A percentile compares a stretch with the other conserved stretches of the same genome.
Conservation (phyloP, 2,797 vertebrate species). For the Cirrhinus molitorella region DNA sequence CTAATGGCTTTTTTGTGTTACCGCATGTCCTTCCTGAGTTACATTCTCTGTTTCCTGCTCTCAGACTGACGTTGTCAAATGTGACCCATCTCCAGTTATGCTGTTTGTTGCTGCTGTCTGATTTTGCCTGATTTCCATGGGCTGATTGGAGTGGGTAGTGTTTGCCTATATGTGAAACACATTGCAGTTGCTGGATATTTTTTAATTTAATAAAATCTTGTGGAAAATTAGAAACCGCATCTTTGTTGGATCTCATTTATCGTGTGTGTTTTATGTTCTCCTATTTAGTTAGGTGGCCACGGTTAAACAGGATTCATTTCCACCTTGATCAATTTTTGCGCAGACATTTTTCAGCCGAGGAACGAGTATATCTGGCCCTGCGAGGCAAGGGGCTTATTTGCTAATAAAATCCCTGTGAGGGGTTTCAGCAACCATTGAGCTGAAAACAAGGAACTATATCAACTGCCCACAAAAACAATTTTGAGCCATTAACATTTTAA, state of each 20-base stretch:
- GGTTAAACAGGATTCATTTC: slow-evolving; percentile 2
- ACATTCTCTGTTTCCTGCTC: slow-evolving; percentile 7
- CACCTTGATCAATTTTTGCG: neutral
- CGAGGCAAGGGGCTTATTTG: neutral
- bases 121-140: neutral
- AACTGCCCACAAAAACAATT: slow-evolving; percentile 60
- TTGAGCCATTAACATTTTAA: slow-evolving; percentile 73
- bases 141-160: neutral
- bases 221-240: neutral
- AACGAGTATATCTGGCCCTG: neutral
- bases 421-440: neutral
- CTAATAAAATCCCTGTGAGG: neutral
- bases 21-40: slow-evolving; percentile 36
- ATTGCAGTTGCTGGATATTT: neutral
- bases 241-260: neutral
- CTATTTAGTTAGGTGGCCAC: slow-evolving; percentile 10
- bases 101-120: slow-evolving; percentile 10
- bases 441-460: slow-evolving; percentile 20
- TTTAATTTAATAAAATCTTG: neutral
- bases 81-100: neutral
- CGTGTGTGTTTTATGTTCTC: neutral
- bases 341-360: neutral
- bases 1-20: slow-evolving; percentile 48
- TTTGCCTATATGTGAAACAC: neutral
- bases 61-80: neutral